A percentile compares a stretch with the other conserved stretches of the same genome.
Conservation (phyloP, 2,113 vertebrate genomes). For the Esox niger region DNA sequence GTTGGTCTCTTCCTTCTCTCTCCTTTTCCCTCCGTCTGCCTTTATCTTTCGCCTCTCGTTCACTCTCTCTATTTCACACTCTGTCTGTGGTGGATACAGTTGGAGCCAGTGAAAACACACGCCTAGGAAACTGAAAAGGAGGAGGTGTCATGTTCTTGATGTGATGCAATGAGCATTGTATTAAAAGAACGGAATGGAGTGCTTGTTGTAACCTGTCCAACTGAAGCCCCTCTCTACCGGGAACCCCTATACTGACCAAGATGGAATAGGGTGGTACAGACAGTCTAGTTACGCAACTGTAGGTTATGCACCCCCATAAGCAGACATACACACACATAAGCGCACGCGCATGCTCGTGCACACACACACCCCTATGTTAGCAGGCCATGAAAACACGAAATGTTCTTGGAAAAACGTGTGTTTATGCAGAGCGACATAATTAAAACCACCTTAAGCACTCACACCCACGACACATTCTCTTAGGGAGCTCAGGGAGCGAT, state of each 20-base stretch:
- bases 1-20: too few relatives aligned
- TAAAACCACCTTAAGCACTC: constrained; percentile 57
- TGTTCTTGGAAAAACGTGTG: constrained; percentile 48
- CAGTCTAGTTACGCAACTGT: not conserved
- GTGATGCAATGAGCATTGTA: constrained; percentile 41
- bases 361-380: constrained; percentile 11
- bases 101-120: too few relatives aligned
- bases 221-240: constrained; percentile 30
- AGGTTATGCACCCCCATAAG: constrained; percentile 5
- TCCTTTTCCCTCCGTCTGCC: too few relatives aligned
- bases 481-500: constrained; percentile 57
- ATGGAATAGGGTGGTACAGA: constrained; percentile 46
- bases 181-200: constrained; percentile 62
- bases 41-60: constrained; percentile 13
- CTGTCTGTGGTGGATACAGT: constrained; percentile 6
- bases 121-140: constrained; percentile 27
- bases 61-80: constrained; percentile 23
- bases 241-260: constrained; percentile 52
- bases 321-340: constrained; percentile 8
- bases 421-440: constrained; percentile 60
- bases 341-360: not conserved
- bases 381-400: constrained; percentile 36
- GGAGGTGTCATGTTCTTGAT: constrained; percentile 18
- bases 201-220: constrained; percentile 58
- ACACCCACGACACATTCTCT: constrained; percentile 49